Evolutionary conservation across 1,140 invertebrate species (phyloP).

Genomic region (Lepidotrigona ventralis): DNA sequence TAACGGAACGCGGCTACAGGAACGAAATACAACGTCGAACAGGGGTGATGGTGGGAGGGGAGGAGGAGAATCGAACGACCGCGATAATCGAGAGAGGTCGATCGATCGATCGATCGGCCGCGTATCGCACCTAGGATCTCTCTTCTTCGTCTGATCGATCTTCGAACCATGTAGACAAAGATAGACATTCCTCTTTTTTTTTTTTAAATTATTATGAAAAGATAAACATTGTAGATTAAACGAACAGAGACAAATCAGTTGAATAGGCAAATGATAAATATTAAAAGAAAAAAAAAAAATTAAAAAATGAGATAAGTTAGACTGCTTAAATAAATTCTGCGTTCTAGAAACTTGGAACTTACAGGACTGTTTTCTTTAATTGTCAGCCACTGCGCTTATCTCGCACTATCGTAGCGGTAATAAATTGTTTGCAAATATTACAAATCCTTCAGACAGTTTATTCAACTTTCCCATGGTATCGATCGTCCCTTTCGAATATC

Average conservation of each 20-base stretch:
- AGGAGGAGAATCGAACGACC: conserved; percentile 19
- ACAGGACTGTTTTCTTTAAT: not conserved
- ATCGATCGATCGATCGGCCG: not conserved
- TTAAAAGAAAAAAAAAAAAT: no score
- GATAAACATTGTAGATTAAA: not conserved
- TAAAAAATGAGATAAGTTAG: no score
- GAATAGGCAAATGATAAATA: no score
- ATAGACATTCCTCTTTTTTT: no score
- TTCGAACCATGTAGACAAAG: no score
- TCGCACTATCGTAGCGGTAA: not conserved
- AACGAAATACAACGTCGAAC: conserved; percentile 41
- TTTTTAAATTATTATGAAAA: no score
- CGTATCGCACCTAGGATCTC: conserved; percentile 30
- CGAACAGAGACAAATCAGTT: no score
- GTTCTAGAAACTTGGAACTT: not conserved
- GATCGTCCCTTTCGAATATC: not conserved
- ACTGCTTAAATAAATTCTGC: no score
- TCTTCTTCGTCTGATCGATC: no score
- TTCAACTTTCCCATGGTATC: not conserved
- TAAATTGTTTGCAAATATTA: not conserved
- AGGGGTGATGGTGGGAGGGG: no score
- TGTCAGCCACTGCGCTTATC: not conserved
- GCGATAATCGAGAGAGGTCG: conserved; percentile 27
- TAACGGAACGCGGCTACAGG: conserved; percentile 43
- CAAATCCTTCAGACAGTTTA: not conserved